These are phyloP conservation scores for Caenorhabditis becei DNA, from an alignment of 2,888 invertebrate species.

Conservation along the genomic window DNA sequence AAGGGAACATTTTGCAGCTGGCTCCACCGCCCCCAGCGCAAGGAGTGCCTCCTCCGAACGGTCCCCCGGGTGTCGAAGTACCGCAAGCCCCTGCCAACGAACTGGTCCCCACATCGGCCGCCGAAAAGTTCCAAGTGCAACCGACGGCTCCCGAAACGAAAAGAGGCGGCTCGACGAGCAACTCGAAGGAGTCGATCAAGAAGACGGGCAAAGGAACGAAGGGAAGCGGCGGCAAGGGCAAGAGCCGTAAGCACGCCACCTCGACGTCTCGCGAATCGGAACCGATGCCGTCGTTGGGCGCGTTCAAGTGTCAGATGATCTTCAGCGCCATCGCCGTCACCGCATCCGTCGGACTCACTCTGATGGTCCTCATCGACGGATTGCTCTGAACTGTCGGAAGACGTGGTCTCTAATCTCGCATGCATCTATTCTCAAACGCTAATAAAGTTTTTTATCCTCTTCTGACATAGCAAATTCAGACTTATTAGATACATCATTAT, in stretches of 20 bases:
- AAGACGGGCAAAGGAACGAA: slow-evolving; percentile 9
- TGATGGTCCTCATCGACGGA: slow-evolving; percentile 35
- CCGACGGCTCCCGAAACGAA: slow-evolving; percentile 17
- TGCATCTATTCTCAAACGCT: too few species aligned
- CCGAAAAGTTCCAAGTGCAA: slow-evolving; percentile 44
- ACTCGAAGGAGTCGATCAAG: slow-evolving; percentile 23
- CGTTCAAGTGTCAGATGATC: slow-evolving; percentile 36
- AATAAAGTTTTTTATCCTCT: too few species aligned
- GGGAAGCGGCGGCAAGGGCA: slow-evolving; percentile 3
- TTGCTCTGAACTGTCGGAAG: slow-evolving; percentile 7
- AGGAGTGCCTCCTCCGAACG: not conserved
- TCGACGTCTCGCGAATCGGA: slow-evolving; percentile 2
- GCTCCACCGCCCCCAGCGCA: slow-evolving; percentile 31
- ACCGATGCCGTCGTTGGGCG: slow-evolving; percentile 5
- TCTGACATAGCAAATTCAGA: too few species aligned
- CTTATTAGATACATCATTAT: not conserved
- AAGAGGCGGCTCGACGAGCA: slow-evolving; percentile 15
- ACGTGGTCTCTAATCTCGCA: too few species aligned
- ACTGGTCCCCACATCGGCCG: slow-evolving; percentile 24
- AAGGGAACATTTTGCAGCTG: slow-evolving; percentile 18
- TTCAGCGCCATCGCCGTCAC: slow-evolving; percentile 28
- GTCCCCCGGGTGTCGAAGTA: not conserved
- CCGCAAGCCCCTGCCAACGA: slow-evolving; percentile 10
- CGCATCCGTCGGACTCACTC: slow-evolving; percentile 35
- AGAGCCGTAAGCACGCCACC: not conserved